Percentiles rank a stretch among this genome's conserved stretches.
Evolutionary conservation across 2,797 vertebrate genomes (phyloP).

Genomic region (Schizopygopsis pylzovi): DNA sequence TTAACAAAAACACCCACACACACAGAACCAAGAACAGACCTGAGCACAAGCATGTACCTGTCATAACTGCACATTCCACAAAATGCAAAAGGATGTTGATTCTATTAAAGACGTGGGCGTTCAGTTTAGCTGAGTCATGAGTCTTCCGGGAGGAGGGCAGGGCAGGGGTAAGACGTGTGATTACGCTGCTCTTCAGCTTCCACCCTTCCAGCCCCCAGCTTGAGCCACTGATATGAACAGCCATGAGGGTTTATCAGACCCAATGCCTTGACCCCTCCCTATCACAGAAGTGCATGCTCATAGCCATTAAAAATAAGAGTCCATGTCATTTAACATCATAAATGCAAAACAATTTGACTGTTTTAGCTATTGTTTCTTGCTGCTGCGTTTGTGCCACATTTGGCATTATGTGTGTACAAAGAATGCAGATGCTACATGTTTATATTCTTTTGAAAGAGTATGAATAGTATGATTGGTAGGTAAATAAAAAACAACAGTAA

Average conservation of each 20-base stretch:
- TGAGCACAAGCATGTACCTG: neutral
- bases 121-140: constrained; percentile 19
- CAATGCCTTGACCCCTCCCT: constrained; percentile 11
- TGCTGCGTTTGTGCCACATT: neutral
- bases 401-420: neutral
- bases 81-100: neutral
- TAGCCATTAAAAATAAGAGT: neutral
- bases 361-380: neutral
- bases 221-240: constrained; percentile 56
- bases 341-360: neutral
- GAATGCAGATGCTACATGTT: neutral
- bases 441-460: neutral
- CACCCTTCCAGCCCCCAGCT: constrained; percentile 43
- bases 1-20: neutral
- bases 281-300: constrained; percentile 19
- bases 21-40: neutral
- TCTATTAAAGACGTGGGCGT: neutral
- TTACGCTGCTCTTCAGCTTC: constrained; percentile 21
- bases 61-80: neutral
- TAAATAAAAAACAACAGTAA: neutral
- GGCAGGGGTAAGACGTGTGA: constrained; percentile 18
- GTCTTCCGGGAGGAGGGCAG: neutral
- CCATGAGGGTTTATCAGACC: constrained; percentile 46
- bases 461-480: neutral
- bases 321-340: neutral